Conservation (phyloP, 1,140 invertebrate species). For the Drosophila littoralis region DNA sequence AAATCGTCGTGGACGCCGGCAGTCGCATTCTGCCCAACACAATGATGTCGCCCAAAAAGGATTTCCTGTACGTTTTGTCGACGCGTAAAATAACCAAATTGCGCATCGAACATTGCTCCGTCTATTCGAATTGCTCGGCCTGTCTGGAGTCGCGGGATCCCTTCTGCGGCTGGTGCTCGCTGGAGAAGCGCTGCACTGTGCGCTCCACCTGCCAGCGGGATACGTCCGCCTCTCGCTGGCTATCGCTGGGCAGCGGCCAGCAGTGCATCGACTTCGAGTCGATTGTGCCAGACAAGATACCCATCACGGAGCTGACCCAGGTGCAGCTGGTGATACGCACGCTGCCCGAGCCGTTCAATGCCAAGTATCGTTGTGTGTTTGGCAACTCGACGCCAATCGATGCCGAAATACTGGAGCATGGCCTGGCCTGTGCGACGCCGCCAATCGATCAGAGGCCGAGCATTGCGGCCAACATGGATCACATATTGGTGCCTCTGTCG, state of each 20-base stretch:
- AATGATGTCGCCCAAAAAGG: slow-evolving; percentile 90
- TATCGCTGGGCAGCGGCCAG: slow-evolving; percentile 95
- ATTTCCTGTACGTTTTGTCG: slow-evolving; percentile 91
- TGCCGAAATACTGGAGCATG: slow-evolving; percentile 91
- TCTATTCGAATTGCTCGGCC: slow-evolving; percentile 94
- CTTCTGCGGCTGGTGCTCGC: slow-evolving; percentile 99
- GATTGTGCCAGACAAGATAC: slow-evolving; percentile 94
- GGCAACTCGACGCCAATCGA: slow-evolving; percentile 93
- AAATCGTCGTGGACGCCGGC: slow-evolving; percentile 89
- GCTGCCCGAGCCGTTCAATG: slow-evolving; percentile 94
- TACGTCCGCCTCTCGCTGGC: slow-evolving; percentile 95
- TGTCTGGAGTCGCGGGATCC: slow-evolving; percentile 97
- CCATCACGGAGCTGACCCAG: slow-evolving; percentile 92
- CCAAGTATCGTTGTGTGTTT: slow-evolving; percentile 98
- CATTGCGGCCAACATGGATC: slow-evolving; percentile 93
- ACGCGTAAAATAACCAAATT: slow-evolving; percentile 93
- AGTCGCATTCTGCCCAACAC: slow-evolving; percentile 92
- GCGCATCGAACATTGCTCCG: slow-evolving; percentile 95
- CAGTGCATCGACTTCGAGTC: slow-evolving; percentile 98
- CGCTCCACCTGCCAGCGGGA: slow-evolving; percentile 95
- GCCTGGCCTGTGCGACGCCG: slow-evolving; percentile 94
- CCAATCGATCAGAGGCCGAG: slow-evolving; percentile 90
- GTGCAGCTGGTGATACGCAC: slow-evolving; percentile 95
- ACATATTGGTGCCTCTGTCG: slow-evolving; percentile 95
- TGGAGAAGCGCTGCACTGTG: slow-evolving; percentile 96